Base-by-base conservation (phyloP, 1,140 invertebrate species). In the Hestina assimilis region DNA sequence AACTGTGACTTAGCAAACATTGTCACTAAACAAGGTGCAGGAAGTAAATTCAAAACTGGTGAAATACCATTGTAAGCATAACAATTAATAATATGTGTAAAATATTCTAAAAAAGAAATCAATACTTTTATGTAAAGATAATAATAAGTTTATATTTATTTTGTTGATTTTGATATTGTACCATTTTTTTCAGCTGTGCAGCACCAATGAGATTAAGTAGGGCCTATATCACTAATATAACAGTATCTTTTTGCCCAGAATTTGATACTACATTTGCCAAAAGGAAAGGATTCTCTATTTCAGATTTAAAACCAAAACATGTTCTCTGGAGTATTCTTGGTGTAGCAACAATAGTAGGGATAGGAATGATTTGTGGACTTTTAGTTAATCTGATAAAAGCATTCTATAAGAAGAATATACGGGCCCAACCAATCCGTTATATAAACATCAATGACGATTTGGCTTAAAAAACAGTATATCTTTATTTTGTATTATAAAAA, bases 1-100 rank as follows among this genome's bases (percentile, higher is more conserved):
- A 90, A 90, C 62, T 93, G 92, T 69, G 86, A 90, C 31, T 64
- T 89, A 14, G 75, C 71, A 4, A 66, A 85, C 19, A 87, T 84
- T 57, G 70, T 89, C 9, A 81, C 69, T 3, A 78, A 63, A 50
- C 81, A 86, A 42, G 74, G 71, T 21, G 85, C 85, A 2, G 75
- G 80, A 2, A 63, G 62, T 26, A 86, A 86, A 48, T 86, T 88
- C 53, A 83, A 71, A 50, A 17, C 64, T 31, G 74, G 72, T 28
- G 77, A 86, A 60, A 73, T 80, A 45, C 85, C 85, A 61, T 81
- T 67, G 85, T 88, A 76, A 85, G 85, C 77, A 42, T 15, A 15
- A 14, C 31, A 35, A 20, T 41, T 41, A 15, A 28, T n/a, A n/a
- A n/a, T n/a, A n/a, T n/a, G n/a, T n/a, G n/a, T n/a, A n/a, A n/a